Evolutionary conservation across 92 coral and sea anemone genomes (phyloP).

Genomic region (Siderastrea siderea): DNA sequence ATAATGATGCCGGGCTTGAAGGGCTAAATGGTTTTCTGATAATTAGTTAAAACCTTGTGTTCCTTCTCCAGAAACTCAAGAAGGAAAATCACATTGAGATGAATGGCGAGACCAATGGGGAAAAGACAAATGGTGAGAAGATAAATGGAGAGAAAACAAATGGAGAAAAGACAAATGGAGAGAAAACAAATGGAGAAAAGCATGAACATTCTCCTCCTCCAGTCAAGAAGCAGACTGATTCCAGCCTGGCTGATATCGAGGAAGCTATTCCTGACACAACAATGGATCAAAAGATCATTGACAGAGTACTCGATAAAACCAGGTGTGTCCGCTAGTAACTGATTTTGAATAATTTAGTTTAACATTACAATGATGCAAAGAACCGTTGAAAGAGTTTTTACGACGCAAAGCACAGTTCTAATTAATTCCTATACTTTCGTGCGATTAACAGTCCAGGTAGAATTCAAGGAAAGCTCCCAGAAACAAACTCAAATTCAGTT

Average conservation of each 20-base stretch:
- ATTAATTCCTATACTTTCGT: too few species aligned
- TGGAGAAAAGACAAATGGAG: slow-evolving; percentile 60
- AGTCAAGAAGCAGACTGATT: slow-evolving; percentile 71
- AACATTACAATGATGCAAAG: too few species aligned
- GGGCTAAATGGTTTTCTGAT: too few species aligned
- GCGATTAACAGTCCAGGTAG: too few species aligned
- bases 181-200: slow-evolving; percentile 67
- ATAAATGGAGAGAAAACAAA: slow-evolving; percentile 59
- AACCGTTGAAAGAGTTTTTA: neutral
- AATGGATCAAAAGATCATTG: slow-evolving; percentile 85
- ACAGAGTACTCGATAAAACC: slow-evolving; percentile 85
- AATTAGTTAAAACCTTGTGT: neutral
- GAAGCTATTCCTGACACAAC: slow-evolving; percentile 87
- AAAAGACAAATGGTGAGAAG: slow-evolving; percentile 63
- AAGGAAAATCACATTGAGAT: slow-evolving; percentile 30
- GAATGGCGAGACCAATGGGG: slow-evolving; percentile 51
- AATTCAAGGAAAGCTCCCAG: too few species aligned
- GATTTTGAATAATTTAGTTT: too few species aligned
- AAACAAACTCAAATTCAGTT: too few species aligned
- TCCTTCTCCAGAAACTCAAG: slow-evolving; percentile 46
- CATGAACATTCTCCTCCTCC: slow-evolving; percentile 84
- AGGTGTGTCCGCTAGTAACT: slow-evolving; percentile 51
- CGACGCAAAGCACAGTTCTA: too few species aligned
- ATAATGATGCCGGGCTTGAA: too few species aligned
- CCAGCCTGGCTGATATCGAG: slow-evolving; percentile 84